Percentiles rank a stretch among this genome's conserved stretches.
phyloP scores from a whole-genome alignment of 2,113 vertebrate genomes.

The Ondatra zibethicus region DNA sequence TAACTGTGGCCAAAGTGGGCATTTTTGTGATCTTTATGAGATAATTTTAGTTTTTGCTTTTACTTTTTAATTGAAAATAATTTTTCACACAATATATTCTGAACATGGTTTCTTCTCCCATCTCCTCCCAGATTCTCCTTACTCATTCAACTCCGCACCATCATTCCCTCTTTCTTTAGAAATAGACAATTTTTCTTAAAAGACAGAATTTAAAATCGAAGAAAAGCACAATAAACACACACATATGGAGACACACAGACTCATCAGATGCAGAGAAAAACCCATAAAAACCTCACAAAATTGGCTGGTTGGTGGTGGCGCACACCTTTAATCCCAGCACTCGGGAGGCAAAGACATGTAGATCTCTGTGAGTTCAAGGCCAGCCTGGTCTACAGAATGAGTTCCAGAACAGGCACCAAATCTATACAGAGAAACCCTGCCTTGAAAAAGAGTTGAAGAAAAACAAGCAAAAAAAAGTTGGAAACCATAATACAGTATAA shows the following conservation, averaged over 20 bases:
- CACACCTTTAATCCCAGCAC: too few species aligned
- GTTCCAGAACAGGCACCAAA: too few species aligned
- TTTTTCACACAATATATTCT: not conserved
- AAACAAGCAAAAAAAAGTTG: too few species aligned
- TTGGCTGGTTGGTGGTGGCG: too few species aligned
- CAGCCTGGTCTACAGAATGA: too few species aligned
- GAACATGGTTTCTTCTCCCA: not conserved
- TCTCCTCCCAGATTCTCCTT: not conserved
- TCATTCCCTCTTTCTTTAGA: not conserved
- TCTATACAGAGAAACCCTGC: too few species aligned
- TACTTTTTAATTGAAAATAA: not conserved
- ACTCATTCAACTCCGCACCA: not conserved
- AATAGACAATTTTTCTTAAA: not conserved
- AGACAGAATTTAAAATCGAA: not conserved
- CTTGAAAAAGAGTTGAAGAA: too few species aligned
- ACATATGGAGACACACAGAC: not conserved
- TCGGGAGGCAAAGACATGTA: too few species aligned
- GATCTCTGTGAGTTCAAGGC: too few species aligned
- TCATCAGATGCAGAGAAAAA: not conserved
- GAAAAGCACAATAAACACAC: not conserved
- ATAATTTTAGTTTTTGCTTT: not conserved
- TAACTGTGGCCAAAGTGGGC: not conserved
- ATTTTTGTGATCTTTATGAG: not conserved
- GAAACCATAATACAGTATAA: not conserved
- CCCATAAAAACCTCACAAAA: not conserved